A percentile compares a stretch with the other conserved stretches of the same genome.
Conservation (phyloP, 2,888 invertebrate species). For the Tromatobia lineatoria region DNA sequence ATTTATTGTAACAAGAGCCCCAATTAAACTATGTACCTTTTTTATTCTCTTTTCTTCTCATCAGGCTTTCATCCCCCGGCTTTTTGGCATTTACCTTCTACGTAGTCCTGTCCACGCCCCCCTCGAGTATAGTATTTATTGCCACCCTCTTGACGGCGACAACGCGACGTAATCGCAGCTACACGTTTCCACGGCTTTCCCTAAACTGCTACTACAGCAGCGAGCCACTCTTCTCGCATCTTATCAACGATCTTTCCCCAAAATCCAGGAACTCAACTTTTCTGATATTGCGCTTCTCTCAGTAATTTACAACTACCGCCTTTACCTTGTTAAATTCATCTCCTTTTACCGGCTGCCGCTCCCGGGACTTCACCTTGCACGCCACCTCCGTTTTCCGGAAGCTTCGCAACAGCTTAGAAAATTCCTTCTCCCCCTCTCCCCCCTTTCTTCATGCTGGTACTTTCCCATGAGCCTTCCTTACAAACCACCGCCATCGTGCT, state of each 20-base stretch:
- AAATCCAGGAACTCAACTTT: conserved; percentile 25
- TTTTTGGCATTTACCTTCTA: conserved; percentile 20
- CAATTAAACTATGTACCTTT: not conserved
- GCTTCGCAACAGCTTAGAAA: conserved; percentile 2
- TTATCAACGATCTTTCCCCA: conserved; percentile 9
- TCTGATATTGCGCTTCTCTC: conserved; percentile 22
- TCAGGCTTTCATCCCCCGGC: conserved; percentile 7
- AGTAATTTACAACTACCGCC: conserved; percentile 19
- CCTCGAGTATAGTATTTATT: not conserved
- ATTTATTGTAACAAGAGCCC: conserved; percentile 26
- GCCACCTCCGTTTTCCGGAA: not conserved
- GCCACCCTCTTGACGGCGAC: conserved; percentile 22
- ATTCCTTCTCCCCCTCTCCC: not conserved
- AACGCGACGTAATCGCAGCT: conserved; percentile 24
- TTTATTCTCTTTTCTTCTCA: not conserved
- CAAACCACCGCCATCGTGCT: conserved; percentile 1
- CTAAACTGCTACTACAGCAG: conserved; percentile 21
- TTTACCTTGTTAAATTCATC: conserved; percentile 22
- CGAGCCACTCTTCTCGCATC: conserved; percentile 21
- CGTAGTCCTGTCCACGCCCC: conserved; percentile 15
- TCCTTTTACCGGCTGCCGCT: conserved; percentile 11
- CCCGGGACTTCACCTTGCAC: not conserved
- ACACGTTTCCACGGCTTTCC: conserved; percentile 24
- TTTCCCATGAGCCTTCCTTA: not conserved
- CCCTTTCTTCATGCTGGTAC: not conserved